Conservation (phyloP, 2,797 vertebrate species). For the Pseudochirops cupreus region DNA sequence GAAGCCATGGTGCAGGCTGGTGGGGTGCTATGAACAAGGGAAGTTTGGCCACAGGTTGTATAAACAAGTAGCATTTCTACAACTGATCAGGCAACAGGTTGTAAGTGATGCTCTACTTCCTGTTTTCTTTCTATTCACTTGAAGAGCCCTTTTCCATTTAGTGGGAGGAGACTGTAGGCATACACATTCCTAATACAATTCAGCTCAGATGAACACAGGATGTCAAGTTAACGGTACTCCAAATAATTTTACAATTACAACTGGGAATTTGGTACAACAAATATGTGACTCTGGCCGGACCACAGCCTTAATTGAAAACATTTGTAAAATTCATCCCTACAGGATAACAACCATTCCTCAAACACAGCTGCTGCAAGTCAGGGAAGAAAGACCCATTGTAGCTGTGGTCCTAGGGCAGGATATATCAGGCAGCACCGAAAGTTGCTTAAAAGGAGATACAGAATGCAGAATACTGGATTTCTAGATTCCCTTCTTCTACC, state of each 20-base stretch:
- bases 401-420: neutral
- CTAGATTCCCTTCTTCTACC: neutral
- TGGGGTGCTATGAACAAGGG: neutral
- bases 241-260: neutral
- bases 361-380: neutral
- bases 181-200: neutral
- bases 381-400: neutral
- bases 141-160: neutral
- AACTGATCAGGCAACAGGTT: neutral
- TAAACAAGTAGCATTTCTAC: neutral
- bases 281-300: neutral
- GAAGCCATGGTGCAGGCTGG: neutral
- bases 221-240: neutral
- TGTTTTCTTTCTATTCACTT: neutral
- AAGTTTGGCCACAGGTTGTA: neutral
- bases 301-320: neutral
- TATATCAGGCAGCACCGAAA: neutral
- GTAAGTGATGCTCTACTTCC: neutral
- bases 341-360: constrained; percentile 1
- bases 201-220: neutral
- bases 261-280: neutral
- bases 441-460: fast-evolving
- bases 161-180: neutral
- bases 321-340: neutral
- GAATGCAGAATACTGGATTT: neutral